These are phyloP conservation scores for Amblyjoppa fuscipennis DNA, from an alignment of 2,888 invertebrate genomes.

Conservation along the genomic window DNA sequence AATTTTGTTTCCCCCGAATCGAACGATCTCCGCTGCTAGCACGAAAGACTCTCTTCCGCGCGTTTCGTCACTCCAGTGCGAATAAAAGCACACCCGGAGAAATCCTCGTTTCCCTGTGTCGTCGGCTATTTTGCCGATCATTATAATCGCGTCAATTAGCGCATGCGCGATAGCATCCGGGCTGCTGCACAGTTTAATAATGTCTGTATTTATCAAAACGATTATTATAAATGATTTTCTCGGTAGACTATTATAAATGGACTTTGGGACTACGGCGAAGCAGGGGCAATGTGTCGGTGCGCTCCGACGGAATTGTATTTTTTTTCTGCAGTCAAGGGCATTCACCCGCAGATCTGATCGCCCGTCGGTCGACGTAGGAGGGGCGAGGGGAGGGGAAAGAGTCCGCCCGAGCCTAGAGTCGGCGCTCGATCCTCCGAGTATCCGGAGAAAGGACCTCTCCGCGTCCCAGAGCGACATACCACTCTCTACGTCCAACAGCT, in stretches of 20 bases:
- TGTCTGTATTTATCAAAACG: neutral
- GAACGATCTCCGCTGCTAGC: neutral
- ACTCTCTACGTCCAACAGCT: constrained; percentile 74
- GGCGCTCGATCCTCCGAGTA: constrained; percentile 41
- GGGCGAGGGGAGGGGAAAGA: constrained; percentile 28
- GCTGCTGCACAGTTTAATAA: neutral
- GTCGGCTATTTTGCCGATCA: neutral
- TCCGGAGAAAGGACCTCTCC: constrained; percentile 63
- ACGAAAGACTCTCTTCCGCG: constrained; percentile 13
- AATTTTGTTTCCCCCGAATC: neutral
- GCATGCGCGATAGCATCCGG: neutral
- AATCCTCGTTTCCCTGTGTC: constrained; percentile 2
- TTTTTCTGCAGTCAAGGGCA: constrained; percentile 6
- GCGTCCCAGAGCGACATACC: constrained; percentile 48
- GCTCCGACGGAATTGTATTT: neutral
- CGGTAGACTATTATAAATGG: neutral
- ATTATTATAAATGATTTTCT: neutral
- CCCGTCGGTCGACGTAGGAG: neutral
- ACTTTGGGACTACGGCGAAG: neutral
- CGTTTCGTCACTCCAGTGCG: constrained; percentile 23
- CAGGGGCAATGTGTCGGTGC: neutral
- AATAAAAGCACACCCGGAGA: constrained; percentile 18
- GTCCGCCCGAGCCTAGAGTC: neutral
- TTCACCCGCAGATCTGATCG: constrained; percentile 1
- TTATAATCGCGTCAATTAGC: neutral